Conservation (phyloP, 1,140 invertebrate species). For the Drosophila sulfurigaster region DNA sequence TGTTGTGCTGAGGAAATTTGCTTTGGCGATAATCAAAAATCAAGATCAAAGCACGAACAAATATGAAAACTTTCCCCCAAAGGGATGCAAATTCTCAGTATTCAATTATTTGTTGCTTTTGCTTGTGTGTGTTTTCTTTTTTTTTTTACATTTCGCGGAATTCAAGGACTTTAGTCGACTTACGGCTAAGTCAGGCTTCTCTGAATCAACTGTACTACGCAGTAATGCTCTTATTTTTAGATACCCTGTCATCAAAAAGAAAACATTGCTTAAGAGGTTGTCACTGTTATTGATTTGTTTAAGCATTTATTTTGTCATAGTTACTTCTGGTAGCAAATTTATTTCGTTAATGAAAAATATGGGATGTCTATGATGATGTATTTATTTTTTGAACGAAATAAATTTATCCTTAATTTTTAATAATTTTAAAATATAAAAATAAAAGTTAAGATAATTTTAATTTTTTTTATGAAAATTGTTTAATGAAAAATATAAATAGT, state of each 20-base stretch:
- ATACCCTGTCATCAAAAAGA: neutral
- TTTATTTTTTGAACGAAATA: no score
- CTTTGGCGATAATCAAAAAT: constrained; percentile 5
- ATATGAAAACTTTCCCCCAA: constrained; percentile 12
- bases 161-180: constrained; percentile 7
- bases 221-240: constrained; percentile 9
- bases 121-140: neutral
- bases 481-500: no score
- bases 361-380: no score
- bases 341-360: no score
- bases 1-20: neutral
- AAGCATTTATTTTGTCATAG: no score
- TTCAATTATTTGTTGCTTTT: constrained; percentile 18
- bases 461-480: no score
- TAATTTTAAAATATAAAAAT: no score
- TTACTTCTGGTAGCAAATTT: no score
- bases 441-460: no score
- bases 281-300: no score
- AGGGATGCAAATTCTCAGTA: constrained; percentile 12
- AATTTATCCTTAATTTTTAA: no score
- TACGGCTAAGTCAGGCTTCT: neutral
- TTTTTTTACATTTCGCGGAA: constrained; percentile 7
- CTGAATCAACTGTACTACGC: constrained; percentile 6
- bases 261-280: no score
- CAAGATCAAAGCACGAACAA: constrained; percentile 22